phyloP scores from a whole-genome alignment of 2,888 invertebrate genomes.

The Chironomus tentans region DNA sequence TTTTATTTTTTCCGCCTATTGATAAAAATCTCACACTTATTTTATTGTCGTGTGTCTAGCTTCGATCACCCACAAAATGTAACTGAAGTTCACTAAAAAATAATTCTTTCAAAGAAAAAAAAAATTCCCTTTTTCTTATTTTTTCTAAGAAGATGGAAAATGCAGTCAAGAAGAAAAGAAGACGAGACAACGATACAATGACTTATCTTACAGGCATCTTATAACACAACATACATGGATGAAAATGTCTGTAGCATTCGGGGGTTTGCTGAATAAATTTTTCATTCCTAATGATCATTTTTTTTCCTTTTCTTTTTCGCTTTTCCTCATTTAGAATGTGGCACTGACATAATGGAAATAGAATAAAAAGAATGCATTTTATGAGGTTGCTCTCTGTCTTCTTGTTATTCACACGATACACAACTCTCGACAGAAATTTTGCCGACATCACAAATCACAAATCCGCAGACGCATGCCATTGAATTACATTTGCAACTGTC shows the following conservation, averaged over 20 bases:
- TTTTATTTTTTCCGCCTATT: background rate
- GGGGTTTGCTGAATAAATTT: background rate
- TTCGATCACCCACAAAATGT: background rate
- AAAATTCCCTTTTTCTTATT: no score
- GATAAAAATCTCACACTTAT: background rate
- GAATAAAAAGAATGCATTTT: no score
- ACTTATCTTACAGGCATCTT: background rate
- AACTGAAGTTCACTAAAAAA: background rate
- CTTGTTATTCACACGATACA: background rate
- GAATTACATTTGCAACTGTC: slow-evolving; percentile 6
- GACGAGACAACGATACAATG: background rate
- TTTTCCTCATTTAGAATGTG: background rate
- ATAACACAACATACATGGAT: background rate
- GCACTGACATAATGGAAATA: no score
- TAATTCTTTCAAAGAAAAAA: background rate
- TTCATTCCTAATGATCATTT: background rate
- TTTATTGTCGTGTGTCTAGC: background rate
- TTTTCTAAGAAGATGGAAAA: background rate
- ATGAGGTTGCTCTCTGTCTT: no score
- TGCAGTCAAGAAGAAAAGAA: background rate
- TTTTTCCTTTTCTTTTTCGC: background rate
- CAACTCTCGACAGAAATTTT: background rate
- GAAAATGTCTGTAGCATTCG: background rate
- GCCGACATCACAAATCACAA: slow-evolving; percentile 5
- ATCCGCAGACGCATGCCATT: slow-evolving; percentile 7